Conservation (phyloP, 2,113 vertebrate species). For the Sylvilagus bachmani region DNA sequence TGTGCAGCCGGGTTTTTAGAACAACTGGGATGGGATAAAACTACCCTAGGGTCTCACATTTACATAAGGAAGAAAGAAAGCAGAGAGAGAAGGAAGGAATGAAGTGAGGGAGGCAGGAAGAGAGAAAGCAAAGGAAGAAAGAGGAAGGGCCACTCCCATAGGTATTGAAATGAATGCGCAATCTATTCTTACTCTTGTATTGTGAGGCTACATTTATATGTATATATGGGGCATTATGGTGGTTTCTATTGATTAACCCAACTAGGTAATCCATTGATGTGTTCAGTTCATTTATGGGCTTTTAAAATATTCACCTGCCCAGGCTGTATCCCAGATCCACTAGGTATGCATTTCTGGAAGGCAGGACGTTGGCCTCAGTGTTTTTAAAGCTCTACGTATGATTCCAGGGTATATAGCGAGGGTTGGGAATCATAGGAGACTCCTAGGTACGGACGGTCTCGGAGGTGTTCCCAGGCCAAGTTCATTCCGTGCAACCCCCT, state of each 20-base stretch:
- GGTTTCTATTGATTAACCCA: background rate
- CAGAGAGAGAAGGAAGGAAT: too few relatives aligned
- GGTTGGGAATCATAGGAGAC: background rate
- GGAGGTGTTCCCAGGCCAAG: background rate
- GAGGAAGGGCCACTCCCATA: background rate
- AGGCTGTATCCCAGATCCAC: background rate
- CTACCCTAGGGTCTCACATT: background rate
- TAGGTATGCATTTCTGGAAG: background rate
- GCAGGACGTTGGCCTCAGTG: rapidly evolving
- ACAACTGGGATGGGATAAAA: background rate
- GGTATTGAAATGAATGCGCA: background rate
- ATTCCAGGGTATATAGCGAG: background rate
- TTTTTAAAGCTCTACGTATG: background rate
- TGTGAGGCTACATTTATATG: background rate
- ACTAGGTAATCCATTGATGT: background rate
- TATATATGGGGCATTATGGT: background rate
- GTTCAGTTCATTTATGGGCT: background rate
- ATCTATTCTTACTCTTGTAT: background rate
- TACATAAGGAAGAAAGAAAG: background rate
- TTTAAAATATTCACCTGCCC: background rate
- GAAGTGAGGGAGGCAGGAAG: background rate
- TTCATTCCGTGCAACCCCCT: background rate
- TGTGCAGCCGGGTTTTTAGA: background rate
- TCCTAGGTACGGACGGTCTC: background rate
- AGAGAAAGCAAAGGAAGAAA: too few relatives aligned